Percentiles rank a stretch among this genome's conserved stretches.
These are phyloP conservation scores for Enhydra lutris DNA, from an alignment of 2,113 vertebrate species.

Conservation along the genomic window DNA sequence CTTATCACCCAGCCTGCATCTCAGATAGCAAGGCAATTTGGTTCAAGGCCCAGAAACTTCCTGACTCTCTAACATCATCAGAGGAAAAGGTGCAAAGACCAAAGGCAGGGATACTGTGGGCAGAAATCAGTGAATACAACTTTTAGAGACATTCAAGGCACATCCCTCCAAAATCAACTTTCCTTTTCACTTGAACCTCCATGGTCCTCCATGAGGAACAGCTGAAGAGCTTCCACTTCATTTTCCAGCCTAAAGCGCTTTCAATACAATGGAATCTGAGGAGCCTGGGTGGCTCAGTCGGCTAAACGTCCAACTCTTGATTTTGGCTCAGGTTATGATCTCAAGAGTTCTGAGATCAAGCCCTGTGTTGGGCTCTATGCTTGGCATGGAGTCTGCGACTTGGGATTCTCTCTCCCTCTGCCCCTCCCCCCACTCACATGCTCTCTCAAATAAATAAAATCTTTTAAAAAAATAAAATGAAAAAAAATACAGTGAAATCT, in stretches of 20 bases:
- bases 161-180: background rate
- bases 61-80: background rate
- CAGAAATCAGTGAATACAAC: background rate
- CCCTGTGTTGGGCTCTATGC: background rate
- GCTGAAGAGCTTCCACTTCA: background rate
- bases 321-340: background rate
- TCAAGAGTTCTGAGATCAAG: background rate
- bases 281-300: background rate
- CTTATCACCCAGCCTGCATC: background rate
- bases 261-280: background rate
- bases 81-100: background rate
- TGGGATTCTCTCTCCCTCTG: background rate
- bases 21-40: background rate
- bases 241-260: background rate
- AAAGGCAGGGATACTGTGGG: background rate
- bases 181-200: background rate
- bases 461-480: too few relatives aligned
- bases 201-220: background rate
- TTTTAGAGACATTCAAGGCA: background rate
- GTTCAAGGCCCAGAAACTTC: background rate
- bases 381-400: accelerated
- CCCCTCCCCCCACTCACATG: background rate
- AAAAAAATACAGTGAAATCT: background rate
- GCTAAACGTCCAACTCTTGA: background rate
- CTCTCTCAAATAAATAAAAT: too few relatives aligned